Evolutionary conservation across 2,113 vertebrate genomes (phyloP).

Genomic region (Grammomys surdaster): DNA sequence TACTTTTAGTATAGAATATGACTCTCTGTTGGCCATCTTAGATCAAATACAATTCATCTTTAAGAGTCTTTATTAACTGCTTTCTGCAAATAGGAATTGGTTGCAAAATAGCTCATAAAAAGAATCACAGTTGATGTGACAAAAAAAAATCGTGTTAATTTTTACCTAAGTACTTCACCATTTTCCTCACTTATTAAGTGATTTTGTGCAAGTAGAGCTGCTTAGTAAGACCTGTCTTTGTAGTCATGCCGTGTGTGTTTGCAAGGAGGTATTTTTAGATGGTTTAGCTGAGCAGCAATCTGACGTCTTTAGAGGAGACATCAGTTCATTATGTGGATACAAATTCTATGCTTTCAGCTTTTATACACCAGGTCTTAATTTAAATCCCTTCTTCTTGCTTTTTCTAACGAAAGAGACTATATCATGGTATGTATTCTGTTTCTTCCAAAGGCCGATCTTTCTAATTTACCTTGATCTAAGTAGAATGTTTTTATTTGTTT

Average conservation of each 20-base stretch:
- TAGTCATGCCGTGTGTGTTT: constrained; percentile 84
- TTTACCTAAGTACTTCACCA: constrained; percentile 68
- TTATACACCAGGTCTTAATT: constrained; percentile 81
- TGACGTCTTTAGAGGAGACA: constrained; percentile 77
- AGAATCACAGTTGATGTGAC: constrained; percentile 59
- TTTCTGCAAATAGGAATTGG: constrained; percentile 58
- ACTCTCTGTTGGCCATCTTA: constrained; percentile 58
- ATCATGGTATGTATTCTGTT: constrained; percentile 82
- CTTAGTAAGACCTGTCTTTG: constrained; percentile 85
- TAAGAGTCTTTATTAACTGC: constrained; percentile 57
- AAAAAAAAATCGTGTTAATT: constrained; percentile 71
- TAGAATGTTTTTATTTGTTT: constrained; percentile 61
- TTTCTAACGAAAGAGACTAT: constrained; percentile 75
- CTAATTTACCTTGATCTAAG: constrained; percentile 65
- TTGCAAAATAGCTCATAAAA: constrained; percentile 74
- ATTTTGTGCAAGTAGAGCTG: constrained; percentile 81
- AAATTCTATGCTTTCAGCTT: constrained; percentile 82
- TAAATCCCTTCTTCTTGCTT: constrained; percentile 80
- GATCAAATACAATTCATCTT: constrained; percentile 56
- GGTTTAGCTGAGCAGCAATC: constrained; percentile 79
- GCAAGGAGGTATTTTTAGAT: constrained; percentile 82
- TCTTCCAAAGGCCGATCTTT: constrained; percentile 71
- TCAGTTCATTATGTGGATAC: constrained; percentile 78
- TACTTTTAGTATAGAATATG: constrained; percentile 22
- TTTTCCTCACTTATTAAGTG: constrained; percentile 77